Evolutionary conservation across 2,797 vertebrate genomes (phyloP), one percentile per base, ranked within the genome.

Genomic region (Monodelphis domestica): DNA sequence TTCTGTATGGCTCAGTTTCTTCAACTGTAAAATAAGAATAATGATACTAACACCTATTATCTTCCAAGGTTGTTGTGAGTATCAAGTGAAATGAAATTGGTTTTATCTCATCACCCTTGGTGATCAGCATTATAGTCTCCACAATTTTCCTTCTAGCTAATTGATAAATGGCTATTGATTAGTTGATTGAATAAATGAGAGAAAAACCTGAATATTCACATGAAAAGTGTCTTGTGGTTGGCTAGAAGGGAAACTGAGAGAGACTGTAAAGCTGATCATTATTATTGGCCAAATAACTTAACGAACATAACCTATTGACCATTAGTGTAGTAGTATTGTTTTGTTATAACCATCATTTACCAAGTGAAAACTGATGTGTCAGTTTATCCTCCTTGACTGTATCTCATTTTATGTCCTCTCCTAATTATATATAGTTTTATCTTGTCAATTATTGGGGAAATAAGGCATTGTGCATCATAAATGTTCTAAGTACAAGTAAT

Each of bases 401-500:
- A 29, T 33, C 26, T 88, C 90, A 26, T 90, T 94, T 87, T 87
- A 9, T 59, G 14, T 89, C 95, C 92, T 91, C 24, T 88, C 70
- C 94, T 93, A 63, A 87, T 90, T 95, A 53, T 30, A 84, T 53
- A 29, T 53, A 52, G 51, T 28, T 12, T 15, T 53, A 28, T 88
- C 51, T 88, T 53, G 50, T 1, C 59, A 87, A 84, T 91, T 88
- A 3, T 88, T 93, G 56, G 51, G 92, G 26, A 84, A 94, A 56
- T 54, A 95, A 94, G 89, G 93, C 88, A 89, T 87, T 87, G 91
- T 95, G 84, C 96, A 96, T 95, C 94, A 93, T 93, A 90, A 93
- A 97, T 7, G 97, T 95, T 98, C 96, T 96, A 78, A 98, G 98
- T 96, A 98, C 97, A 98, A 98, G 98, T 97, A 95, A 91, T 30